A percentile compares a stretch with the other conserved stretches of the same genome.
These are phyloP conservation scores for Morelia viridis DNA, from an alignment of 2,797 vertebrate genomes.

Conservation along the genomic window DNA sequence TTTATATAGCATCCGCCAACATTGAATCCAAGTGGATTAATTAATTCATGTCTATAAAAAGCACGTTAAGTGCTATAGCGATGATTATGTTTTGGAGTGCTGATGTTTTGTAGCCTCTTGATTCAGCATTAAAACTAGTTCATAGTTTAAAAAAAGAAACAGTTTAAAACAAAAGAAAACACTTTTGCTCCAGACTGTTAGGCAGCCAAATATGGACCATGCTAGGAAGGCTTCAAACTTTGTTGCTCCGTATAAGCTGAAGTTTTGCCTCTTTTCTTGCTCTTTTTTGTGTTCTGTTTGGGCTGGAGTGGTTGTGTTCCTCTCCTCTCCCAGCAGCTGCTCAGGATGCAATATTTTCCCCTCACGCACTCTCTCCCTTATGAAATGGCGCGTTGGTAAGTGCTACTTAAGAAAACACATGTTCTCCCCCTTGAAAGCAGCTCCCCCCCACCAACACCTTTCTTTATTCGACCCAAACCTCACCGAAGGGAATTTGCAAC, in stretches of 20 bases:
- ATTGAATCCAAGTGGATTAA: constrained; percentile 31
- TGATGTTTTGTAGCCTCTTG: neutral
- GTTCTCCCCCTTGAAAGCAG: constrained; percentile 80
- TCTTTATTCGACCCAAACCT: constrained; percentile 84
- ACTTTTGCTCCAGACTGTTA: neutral
- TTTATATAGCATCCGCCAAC: constrained; percentile 21
- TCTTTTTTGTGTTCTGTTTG: constrained; percentile 45
- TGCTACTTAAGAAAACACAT: constrained; percentile 83
- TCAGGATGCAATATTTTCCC: constrained; percentile 66
- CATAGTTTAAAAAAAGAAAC: neutral
- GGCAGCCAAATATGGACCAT: neutral
- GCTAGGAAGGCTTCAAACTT: constrained; percentile 13
- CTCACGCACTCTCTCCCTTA: constrained; percentile 65
- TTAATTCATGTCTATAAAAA: constrained; percentile 30
- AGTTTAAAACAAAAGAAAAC: neutral
- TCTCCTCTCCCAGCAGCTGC: constrained; percentile 59
- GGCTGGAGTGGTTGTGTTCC: constrained; percentile 37
- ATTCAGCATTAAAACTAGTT: constrained; percentile 13
- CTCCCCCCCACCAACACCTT: constrained; percentile 79
- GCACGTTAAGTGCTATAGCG: constrained; percentile 12
- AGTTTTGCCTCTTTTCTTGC: constrained; percentile 41
- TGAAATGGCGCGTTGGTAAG: constrained; percentile 79
- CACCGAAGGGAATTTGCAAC: constrained; percentile 88
- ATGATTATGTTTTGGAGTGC: constrained; percentile 15
- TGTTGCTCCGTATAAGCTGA: constrained; percentile 28